Evolutionary conservation across 2,797 vertebrate species (phyloP).

Genomic region (Pampus argenteus): DNA sequence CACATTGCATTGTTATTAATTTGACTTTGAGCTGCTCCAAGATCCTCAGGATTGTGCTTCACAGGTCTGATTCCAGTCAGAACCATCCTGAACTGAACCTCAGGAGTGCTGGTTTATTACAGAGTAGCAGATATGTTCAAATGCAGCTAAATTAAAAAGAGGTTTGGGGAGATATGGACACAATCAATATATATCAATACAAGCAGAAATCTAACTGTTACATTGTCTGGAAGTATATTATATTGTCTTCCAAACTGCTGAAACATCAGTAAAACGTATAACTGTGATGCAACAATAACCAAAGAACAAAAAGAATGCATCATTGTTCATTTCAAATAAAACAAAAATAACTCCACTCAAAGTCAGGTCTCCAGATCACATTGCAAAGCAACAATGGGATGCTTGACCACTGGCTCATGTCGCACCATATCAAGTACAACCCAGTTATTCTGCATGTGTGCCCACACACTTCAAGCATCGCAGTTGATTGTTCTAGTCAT

Average conservation of each 20-base stretch:
- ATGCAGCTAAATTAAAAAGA: no score
- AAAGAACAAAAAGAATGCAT: neutral
- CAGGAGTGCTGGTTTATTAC: no score
- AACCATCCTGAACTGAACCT: no score
- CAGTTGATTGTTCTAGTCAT: conserved; percentile 12
- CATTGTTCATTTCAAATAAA: conserved; percentile 18
- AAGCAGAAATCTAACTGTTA: no score
- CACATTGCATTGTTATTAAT: no score
- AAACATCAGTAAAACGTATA: neutral
- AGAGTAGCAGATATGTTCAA: no score
- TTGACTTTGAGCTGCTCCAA: no score
- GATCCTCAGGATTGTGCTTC: no score
- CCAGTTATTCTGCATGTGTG: conserved; percentile 37
- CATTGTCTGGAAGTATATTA: neutral
- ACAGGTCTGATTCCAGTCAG: no score
- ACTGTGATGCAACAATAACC: conserved; percentile 8
- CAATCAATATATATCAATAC: no score
- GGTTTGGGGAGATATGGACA: no score
- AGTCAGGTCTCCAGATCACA: conserved; percentile 12
- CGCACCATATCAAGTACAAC: conserved; percentile 27
- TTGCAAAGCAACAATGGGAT: conserved; percentile 13
- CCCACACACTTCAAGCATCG: conserved; percentile 15
- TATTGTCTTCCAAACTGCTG: neutral
- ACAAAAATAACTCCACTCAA: neutral
- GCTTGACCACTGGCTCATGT: conserved; percentile 32